These are phyloP conservation scores for Cinara cedri DNA, from an alignment of 2,888 invertebrate species.

Conservation along the genomic window DNA sequence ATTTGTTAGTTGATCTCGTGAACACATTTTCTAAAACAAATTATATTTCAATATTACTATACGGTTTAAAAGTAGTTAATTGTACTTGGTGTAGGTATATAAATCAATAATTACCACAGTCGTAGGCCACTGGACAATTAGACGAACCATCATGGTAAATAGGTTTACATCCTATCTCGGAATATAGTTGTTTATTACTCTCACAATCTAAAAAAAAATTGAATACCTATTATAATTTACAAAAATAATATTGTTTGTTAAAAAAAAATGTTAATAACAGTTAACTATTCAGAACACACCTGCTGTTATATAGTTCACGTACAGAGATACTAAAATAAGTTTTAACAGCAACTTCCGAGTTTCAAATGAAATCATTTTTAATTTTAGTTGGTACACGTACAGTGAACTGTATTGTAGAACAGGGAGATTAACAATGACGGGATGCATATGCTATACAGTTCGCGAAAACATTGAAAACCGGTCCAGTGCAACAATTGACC, in stretches of 20 bases:
- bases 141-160: constrained; percentile 5
- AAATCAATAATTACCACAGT: constrained; percentile 29
- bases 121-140: constrained; percentile 35
- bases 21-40: constrained; percentile 27
- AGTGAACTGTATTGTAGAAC: background rate
- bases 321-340: constrained; percentile 7
- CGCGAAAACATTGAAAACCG: too few relatives aligned
- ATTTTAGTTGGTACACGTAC: background rate
- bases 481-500: too few relatives aligned
- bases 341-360: constrained; percentile 5
- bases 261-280: background rate
- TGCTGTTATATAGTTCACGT: background rate
- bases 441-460: background rate
- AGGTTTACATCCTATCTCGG: constrained; percentile 51
- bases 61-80: too few relatives aligned
- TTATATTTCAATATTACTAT: background rate
- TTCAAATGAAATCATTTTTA: constrained; percentile 30
- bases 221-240: background rate
- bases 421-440: background rate
- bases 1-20: constrained; percentile 22
- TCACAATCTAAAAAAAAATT: constrained; percentile 33
- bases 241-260: background rate
- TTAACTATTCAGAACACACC: background rate
- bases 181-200: constrained; percentile 36
- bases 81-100: background rate